Evolutionary conservation across 2,797 vertebrate genomes (phyloP).

Genomic region (Pipistrellus nathusii): DNA sequence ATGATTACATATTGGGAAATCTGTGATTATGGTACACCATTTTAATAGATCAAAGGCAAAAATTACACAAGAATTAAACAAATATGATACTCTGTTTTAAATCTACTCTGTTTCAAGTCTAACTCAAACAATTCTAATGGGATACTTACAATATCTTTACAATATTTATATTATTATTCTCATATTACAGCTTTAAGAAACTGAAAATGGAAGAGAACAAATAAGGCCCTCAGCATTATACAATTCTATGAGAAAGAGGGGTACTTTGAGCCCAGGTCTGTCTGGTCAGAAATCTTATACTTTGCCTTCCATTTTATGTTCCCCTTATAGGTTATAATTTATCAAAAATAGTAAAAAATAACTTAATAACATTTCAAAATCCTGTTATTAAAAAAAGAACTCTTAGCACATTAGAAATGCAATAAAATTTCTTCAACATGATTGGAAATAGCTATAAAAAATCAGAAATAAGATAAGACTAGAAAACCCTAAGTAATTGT

Average conservation of each 20-base stretch:
- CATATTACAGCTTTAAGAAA: not conserved
- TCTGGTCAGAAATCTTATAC: not conserved
- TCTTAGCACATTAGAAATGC: not conserved
- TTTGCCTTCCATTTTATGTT: not conserved
- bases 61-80: constrained; percentile 10
- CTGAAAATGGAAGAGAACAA: not conserved
- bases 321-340: not conserved
- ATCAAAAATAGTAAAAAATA: not conserved
- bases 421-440: constrained; percentile 35
- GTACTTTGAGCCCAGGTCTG: not conserved
- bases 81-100: not conserved
- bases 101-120: not conserved
- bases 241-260: not conserved
- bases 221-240: not conserved
- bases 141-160: not conserved
- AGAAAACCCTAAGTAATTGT: not conserved
- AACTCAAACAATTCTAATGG: not conserved
- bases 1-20: constrained; percentile 34
- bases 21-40: not conserved
- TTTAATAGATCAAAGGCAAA: constrained; percentile 67
- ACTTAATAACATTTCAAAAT: constrained; percentile 52
- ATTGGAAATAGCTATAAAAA: not conserved
- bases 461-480: constrained; percentile 24
- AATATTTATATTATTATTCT: constrained; percentile 27
- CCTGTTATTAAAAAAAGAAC: constrained; percentile 16